A percentile compares a stretch with the other conserved stretches of the same genome.
These are phyloP conservation scores for Boulengeromyrus knoepffleri DNA, from an alignment of 2,113 vertebrate genomes.

Conservation along the genomic window DNA sequence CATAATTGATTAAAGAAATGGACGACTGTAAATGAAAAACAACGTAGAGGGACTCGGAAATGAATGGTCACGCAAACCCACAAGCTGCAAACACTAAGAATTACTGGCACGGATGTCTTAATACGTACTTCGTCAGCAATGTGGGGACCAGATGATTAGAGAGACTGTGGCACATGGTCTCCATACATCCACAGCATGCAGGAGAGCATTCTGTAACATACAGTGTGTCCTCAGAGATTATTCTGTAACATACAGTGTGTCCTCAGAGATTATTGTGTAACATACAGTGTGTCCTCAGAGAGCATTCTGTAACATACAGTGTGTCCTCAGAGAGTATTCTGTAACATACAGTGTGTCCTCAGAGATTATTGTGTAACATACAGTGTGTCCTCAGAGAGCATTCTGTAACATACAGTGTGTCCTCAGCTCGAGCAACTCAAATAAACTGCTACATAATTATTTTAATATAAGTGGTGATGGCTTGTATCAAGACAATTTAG, in stretches of 20 bases:
- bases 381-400: no score
- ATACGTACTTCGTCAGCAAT: not conserved
- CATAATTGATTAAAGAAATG: not conserved
- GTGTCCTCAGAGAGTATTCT: no score
- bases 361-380: no score
- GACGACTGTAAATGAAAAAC: not conserved
- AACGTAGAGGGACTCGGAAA: not conserved
- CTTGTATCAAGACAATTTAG: not conserved
- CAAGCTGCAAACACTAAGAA: not conserved
- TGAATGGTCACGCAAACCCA: not conserved
- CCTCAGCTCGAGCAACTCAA: not conserved
- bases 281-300: no score
- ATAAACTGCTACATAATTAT: not conserved
- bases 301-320: no score
- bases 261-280: no score
- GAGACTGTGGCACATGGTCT: not conserved
- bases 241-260: no score
- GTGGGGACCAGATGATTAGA: not conserved
- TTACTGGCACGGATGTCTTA: not conserved
- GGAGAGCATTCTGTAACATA: not conserved
- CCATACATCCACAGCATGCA: not conserved
- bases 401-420: no score
- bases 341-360: no score
- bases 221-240: not conserved
- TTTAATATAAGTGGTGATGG: not conserved